phyloP scores from a whole-genome alignment of 2,113 vertebrate species.

The Pangasianodon gigas region DNA sequence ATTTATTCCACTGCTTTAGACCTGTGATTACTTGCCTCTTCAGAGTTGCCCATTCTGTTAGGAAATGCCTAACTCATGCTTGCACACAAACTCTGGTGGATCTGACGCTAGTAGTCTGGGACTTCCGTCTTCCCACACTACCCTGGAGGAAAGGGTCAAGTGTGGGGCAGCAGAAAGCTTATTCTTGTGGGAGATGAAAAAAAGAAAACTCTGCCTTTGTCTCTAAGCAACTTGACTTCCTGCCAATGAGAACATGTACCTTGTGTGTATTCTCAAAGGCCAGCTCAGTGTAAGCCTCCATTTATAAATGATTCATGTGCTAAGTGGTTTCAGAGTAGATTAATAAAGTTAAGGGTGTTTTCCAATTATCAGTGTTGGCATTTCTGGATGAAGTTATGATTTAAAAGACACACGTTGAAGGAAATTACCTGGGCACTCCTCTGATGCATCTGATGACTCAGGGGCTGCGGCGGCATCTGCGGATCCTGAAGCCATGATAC shows the following conservation, averaged over 20 bases:
- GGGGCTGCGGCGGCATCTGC: slow-evolving; percentile 66
- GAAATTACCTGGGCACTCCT: slow-evolving; percentile 79
- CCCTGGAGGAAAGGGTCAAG: slow-evolving; percentile 29
- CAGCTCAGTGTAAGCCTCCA: not conserved
- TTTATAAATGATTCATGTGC: not conserved
- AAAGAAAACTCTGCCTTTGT: slow-evolving; percentile 25
- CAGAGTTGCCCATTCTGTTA: slow-evolving; percentile 22
- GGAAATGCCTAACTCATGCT: slow-evolving; percentile 43
- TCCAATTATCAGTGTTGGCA: not conserved
- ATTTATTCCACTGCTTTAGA: slow-evolving; percentile 35
- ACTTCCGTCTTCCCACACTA: slow-evolving; percentile 42
- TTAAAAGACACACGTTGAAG: not conserved
- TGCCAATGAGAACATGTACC: slow-evolving; percentile 40
- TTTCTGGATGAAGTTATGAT: not conserved
- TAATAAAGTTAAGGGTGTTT: not conserved
- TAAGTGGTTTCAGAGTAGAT: not conserved
- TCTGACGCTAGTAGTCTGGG: slow-evolving; percentile 29
- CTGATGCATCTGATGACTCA: slow-evolving; percentile 70
- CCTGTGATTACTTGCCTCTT: slow-evolving; percentile 43
- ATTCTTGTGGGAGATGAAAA: not conserved
- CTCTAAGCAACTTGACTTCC: slow-evolving; percentile 56
- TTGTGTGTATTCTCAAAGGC: not conserved
- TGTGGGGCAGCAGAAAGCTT: slow-evolving; percentile 28
- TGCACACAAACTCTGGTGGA: not conserved
- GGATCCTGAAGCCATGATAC: slow-evolving; percentile 76